Conservation (phyloP, 2,888 invertebrate species). For the Sycophila texana region DNA sequence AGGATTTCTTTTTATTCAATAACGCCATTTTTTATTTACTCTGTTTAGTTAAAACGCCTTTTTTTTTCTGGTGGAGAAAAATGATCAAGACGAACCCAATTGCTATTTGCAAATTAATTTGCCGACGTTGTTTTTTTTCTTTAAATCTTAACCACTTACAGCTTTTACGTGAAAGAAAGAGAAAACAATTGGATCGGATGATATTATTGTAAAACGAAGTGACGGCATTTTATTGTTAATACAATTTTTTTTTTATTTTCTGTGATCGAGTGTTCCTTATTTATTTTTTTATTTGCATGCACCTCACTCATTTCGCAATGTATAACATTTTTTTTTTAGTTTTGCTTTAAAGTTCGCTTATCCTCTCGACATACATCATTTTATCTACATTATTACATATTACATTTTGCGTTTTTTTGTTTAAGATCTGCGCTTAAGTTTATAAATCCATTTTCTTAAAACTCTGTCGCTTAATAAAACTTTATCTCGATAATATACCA, state of each 20-base stretch:
- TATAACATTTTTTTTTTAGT: conserved; percentile 48
- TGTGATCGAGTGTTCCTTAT: conserved; percentile 44
- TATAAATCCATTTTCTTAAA: conserved; percentile 44
- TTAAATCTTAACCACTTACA: conserved; percentile 19
- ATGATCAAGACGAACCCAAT: no score
- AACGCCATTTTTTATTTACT: conserved; percentile 37
- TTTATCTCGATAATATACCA: conserved; percentile 49
- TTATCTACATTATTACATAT: conserved; percentile 51
- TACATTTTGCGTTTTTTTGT: conserved; percentile 44
- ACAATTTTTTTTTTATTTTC: not conserved
- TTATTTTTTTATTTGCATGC: conserved; percentile 54
- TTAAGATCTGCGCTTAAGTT: conserved; percentile 52
- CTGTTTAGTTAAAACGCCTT: not conserved
- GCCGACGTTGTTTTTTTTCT: no score
- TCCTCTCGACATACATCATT: conserved; percentile 35
- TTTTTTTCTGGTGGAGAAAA: no score
- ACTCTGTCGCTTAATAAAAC: conserved; percentile 46
- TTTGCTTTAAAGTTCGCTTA: conserved; percentile 31
- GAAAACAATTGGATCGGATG: conserved; percentile 58
- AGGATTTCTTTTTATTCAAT: conserved; percentile 19
- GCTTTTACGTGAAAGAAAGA: conserved; percentile 21
- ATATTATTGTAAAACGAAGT: conserved; percentile 55
- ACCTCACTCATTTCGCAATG: conserved; percentile 54
- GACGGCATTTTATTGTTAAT: conserved; percentile 52
- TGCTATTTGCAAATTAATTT: no score